Evolutionary conservation across 2,888 invertebrate species (phyloP), one percentile per base, ranked within the genome.

Genomic region (Nemotelus pantherinus): DNA sequence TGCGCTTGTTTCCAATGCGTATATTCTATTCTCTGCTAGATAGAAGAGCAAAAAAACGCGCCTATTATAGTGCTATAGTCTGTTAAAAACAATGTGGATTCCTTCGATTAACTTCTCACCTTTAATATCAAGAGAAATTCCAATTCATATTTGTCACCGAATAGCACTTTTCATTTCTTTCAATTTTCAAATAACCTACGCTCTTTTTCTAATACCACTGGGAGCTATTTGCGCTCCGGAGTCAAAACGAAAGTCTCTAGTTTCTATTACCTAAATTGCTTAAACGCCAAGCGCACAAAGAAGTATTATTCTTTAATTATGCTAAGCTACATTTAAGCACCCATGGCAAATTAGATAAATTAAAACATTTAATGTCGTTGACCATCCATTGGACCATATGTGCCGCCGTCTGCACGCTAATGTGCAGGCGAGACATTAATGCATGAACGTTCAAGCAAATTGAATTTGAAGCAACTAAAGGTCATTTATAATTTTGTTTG

Each of bases 341-440:
- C 48, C 53, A 68, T 68, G 68, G 41, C 45, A 68, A 68, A 68
- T 68, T 68, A 68, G 68, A 50, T 6, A 53, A 68, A 68, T 68
- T 63, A 63, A 68, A 68, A 53, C 41, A 41, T 48, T 25, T 48
- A 68, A 68, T 68, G 68, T 25, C 25, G 68, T 68, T 53, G 53
- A 50, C 50, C 50, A 68, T 53, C 1, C 63, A 44, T 68, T 39
- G 25, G 53, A 7, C 4, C 68, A 68, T 50, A 39, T 68, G 68
- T 48, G 68, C 58, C 10, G 25, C 4, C 25, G 25, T 58, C 58
- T 25, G 25, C 25, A 25, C 25, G 25, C 25, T 25, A 25, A 25
- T 25, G 25, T 25, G 25, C 25, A 25, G 25, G 0, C 25, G 25
- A 58, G 58, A n/a, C 58, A 58, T 58, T 6, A 9, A 25, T 58